Base-by-base conservation (phyloP, 2,797 vertebrate species). In the Manis crassicaudata region DNA sequence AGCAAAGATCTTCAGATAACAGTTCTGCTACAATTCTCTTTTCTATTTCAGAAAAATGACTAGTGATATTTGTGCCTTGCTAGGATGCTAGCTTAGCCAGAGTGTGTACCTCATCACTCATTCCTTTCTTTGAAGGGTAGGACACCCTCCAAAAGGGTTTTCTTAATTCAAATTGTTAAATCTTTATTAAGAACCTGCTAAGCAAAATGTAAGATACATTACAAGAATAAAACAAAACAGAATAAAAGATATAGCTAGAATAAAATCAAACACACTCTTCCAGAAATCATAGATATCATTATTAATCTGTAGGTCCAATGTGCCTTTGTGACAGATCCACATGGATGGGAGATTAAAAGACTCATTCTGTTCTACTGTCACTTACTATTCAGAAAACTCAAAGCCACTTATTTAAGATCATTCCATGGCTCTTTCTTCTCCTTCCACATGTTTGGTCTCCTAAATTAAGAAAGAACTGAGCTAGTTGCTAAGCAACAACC, bases 401-500 rank as follows among this genome's bases (percentile, higher is more conserved):
- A 81, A 77, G 52, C 21, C 52, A 65, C 68, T 76, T 84, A 52
- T 80, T 40, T 52, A 80, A 29, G 23, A 76, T 35, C 50, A 52
- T 54, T 35, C 46, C 37, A 54, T 90, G 21, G 46, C 23, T 89
- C 80, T 29, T 67, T 75, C 11, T 25, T 68, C 65, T 92, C 21
- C 29, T 68, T 62, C 58, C 27, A 32, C 37, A 62, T 29, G 7
- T 80, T 18, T 73, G 56, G 43, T 29, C 35, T 92, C 21, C 5
- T 46, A 83, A 84, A 35, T 63, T 54, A 63, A 63, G 50, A 43
- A 79, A 37, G 58, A 72, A 52, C 27, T 23, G 21, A 88, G 40
- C 11, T 23, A n/a, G 76, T 96, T 95, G 88, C 85, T 88, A 92
- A 86, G 93, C 93, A 95, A 92, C 88, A 58, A 76, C 27, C 63